Evolutionary conservation across 1,140 invertebrate species (phyloP).

Genomic region (Stegodyphus dumicola): DNA sequence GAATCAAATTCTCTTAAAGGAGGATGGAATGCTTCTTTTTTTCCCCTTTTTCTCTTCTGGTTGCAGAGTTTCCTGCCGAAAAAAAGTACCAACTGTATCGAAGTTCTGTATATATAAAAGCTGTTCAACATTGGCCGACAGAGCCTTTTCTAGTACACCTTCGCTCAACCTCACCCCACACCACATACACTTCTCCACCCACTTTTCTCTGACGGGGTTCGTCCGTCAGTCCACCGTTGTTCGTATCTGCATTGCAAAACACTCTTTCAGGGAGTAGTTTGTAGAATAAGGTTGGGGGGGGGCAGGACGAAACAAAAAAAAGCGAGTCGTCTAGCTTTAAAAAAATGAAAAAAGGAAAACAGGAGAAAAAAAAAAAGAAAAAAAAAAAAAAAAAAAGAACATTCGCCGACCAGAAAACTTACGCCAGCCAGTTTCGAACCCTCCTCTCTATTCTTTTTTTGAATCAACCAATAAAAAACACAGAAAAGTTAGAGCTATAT

Average conservation of each 20-base stretch:
- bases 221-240: conserved; percentile 21
- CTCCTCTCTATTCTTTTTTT: neutral
- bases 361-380: neutral
- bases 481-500: conserved; percentile 9
- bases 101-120: conserved; percentile 55
- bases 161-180: neutral
- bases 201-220: neutral
- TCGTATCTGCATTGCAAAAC: conserved; percentile 52
- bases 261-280: conserved; percentile 21
- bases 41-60: neutral
- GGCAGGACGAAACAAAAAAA: neutral
- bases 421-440: neutral
- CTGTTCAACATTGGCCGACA: conserved; percentile 43
- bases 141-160: conserved; percentile 4
- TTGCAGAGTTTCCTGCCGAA: neutral
- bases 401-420: conserved; percentile 6
- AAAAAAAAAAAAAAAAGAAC: neutral
- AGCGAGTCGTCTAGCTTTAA: neutral
- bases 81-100: conserved; percentile 14
- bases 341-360: neutral
- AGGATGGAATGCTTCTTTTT: neutral
- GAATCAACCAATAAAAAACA: neutral
- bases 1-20: conserved; percentile 39
- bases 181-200: neutral
- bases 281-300: neutral